Evolutionary conservation across 2,888 invertebrate species (phyloP), one percentile per base, ranked within the genome.

Genomic region (Argyra leucocephala): DNA sequence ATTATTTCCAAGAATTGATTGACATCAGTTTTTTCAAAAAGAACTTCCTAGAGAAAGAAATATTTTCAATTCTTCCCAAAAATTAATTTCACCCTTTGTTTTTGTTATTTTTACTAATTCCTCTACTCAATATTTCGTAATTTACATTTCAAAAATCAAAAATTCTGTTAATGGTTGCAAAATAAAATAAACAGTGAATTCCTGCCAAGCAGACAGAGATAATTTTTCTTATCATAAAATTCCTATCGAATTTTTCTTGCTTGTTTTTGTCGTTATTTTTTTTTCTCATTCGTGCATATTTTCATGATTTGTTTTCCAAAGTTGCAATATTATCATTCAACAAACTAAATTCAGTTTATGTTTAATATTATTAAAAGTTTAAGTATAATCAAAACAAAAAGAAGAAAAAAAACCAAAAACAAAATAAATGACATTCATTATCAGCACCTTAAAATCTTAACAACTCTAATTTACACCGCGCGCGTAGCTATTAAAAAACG

Each of bases 361-460:
- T 31, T 31, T 31, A 31, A 31, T 31, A 31, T 31, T 31, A 31
- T 31, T 12, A 12, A 31, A 31, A 31, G 26, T 6, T 9, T 31
- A 7, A 31, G 12, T 10, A 31, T 10, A 31, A 31, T 10, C 12
- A 48, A 9, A 18, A 48, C 48, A 48, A 9, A 37, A 48, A 37
- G 37, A 37, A 37, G 12, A 15, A 12, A 37, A 15, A 37, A 48
- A 48, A 48, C 48, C 12, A 5, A 18, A 48, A 48, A 12, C 5
- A 48, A 48, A 48, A 48, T 48, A 48, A 48, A 48, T 15, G 15
- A 18, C 48, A 18, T 48, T 12, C 15, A 48, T 48, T 48, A 48
- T 48, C 48, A 48, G 48, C 48, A 48, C 48, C 48, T 48, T 48
- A 48, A 48, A 48, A 48, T 48, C 48, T 48, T 48, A 48, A 48